Evolutionary conservation across 2,888 invertebrate species (phyloP).

Genomic region (Eudemis profundana): DNA sequence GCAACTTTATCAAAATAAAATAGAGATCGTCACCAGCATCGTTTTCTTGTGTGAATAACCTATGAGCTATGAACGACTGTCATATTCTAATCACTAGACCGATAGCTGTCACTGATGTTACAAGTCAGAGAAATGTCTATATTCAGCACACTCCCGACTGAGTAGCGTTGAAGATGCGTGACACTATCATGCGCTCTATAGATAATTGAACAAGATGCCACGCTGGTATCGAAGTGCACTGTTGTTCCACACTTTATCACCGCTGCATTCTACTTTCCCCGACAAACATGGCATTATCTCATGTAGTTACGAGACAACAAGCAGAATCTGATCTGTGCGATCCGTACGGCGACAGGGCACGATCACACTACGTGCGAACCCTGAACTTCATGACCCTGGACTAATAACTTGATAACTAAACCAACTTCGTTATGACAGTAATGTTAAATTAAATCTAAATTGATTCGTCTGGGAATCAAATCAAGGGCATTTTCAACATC

Average conservation of each 20-base stretch:
- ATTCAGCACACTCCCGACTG: conserved; percentile 12
- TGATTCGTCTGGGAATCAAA: conserved; percentile 40
- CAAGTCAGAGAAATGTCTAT: conserved; percentile 3
- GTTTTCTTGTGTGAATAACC: too few relatives aligned
- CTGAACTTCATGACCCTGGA: conserved; percentile 1
- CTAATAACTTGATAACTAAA: conserved; percentile 36
- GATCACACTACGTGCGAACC: background rate
- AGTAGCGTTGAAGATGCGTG: conserved; percentile 17
- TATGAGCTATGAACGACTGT: background rate
- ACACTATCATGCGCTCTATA: conserved; percentile 21
- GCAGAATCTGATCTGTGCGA: conserved; percentile 51
- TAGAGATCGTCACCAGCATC: too few relatives aligned
- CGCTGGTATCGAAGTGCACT: conserved; percentile 28
- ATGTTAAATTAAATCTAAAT: conserved; percentile 25
- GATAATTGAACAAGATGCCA: conserved; percentile 4
- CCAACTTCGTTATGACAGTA: conserved; percentile 11
- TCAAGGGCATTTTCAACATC: conserved; percentile 33
- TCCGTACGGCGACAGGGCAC: conserved; percentile 39
- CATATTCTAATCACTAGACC: conserved; percentile 1
- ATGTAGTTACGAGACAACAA: conserved; percentile 50
- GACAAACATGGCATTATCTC: conserved; percentile 52
- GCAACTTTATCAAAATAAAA: too few relatives aligned
- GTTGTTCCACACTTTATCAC: conserved; percentile 6
- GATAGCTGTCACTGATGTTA: conserved; percentile 10
- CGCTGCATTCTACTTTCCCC: conserved; percentile 44